Conservation (phyloP, 2,888 invertebrate genomes). For the Mimumesa dahlbomi region DNA sequence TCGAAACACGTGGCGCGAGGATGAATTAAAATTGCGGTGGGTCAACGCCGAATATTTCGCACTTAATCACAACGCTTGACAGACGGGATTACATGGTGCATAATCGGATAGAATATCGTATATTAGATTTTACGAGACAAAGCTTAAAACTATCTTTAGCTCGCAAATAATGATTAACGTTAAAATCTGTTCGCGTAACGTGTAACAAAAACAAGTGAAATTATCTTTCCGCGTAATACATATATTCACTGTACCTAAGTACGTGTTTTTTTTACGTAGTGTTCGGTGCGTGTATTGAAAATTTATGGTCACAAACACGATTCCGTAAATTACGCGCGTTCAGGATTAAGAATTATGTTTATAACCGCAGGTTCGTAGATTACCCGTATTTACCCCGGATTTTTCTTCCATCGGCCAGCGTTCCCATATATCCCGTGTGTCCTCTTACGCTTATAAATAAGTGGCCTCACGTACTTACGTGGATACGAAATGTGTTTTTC, state of each 20-base stretch:
- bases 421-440: slow-evolving; percentile 19
- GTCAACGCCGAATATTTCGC: slow-evolving; percentile 53
- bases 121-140: slow-evolving; percentile 43
- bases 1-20: slow-evolving; percentile 58
- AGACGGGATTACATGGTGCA: slow-evolving; percentile 56
- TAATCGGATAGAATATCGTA: slow-evolving; percentile 60
- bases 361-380: slow-evolving; percentile 18
- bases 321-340: slow-evolving; percentile 38
- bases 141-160: slow-evolving; percentile 35
- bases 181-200: not conserved
- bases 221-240: too few relatives aligned
- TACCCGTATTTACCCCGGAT: slow-evolving; percentile 35
- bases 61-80: slow-evolving; percentile 58
- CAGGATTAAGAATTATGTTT: slow-evolving; percentile 36
- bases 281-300: not conserved
- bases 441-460: slow-evolving; percentile 24
- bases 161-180: slow-evolving; percentile 22
- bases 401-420: slow-evolving; percentile 7
- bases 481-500: slow-evolving; percentile 31
- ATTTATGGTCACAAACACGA: slow-evolving; percentile 26
- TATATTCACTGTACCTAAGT: too few relatives aligned
- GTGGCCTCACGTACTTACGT: slow-evolving; percentile 8
- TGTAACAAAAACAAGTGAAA: too few relatives aligned
- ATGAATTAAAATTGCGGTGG: slow-evolving; percentile 63
- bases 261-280: too few relatives aligned